Conservation (phyloP, 2,113 vertebrate species). For the Odocoileus hemionus region DNA sequence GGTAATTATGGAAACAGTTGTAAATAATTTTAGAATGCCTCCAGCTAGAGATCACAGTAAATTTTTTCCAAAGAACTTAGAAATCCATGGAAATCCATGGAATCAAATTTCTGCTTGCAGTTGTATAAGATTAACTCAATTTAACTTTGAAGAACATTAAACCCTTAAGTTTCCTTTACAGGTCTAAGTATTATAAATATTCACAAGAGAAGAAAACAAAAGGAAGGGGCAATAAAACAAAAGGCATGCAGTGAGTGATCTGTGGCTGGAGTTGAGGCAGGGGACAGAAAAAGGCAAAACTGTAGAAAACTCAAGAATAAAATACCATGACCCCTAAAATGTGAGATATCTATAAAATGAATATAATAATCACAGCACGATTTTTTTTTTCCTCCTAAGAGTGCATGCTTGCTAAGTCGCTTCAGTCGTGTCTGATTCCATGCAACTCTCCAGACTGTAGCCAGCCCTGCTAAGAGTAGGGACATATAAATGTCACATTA, state of each 20-base stretch:
- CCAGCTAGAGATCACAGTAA: not conserved
- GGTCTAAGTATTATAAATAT: not conserved
- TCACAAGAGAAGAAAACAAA: not conserved
- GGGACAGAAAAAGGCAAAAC: not conserved
- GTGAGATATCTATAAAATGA: not conserved
- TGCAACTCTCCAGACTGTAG: not conserved
- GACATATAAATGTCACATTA: not conserved
- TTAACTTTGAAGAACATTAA: not conserved
- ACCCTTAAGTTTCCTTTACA: not conserved
- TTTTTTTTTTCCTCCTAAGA: not conserved
- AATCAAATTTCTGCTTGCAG: not conserved
- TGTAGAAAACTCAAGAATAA: not conserved
- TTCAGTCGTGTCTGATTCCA: not conserved
- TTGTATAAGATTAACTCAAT: not conserved
- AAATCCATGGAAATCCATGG: not conserved
- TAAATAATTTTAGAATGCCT: not conserved
- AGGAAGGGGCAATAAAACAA: not conserved
- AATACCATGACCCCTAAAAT: not conserved
- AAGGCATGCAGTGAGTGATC: not conserved
- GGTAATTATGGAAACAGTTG: not conserved
- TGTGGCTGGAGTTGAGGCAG: not conserved
- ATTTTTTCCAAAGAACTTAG: not conserved
- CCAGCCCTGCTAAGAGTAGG: not conserved
- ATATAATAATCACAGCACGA: not conserved
- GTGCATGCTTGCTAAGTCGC: not conserved